Evolutionary conservation across 2,888 invertebrate genomes (phyloP).

Genomic region (Hydrotaea diabolus): DNA sequence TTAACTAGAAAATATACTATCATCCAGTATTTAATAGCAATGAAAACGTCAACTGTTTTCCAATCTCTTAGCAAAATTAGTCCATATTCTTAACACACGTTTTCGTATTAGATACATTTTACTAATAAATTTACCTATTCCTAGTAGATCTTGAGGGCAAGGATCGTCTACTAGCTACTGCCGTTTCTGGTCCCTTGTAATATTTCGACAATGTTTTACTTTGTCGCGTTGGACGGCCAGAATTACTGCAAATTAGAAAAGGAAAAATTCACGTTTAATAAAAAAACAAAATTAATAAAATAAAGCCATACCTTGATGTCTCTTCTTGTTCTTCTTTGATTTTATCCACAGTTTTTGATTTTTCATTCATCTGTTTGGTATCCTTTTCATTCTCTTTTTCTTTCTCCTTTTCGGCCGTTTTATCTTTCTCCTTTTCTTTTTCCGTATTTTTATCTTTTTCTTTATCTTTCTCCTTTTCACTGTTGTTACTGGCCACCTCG

Average conservation of each 20-base stretch:
- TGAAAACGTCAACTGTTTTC: too few species aligned
- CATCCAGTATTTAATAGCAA: too few species aligned
- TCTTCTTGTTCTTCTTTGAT: conserved; percentile 5
- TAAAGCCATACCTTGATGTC: conserved; percentile 2
- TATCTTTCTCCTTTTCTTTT: background rate
- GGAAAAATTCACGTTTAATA: background rate
- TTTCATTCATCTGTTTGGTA: background rate
- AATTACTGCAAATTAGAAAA: conserved; percentile 46
- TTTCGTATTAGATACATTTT: background rate
- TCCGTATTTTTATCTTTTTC: conserved; percentile 49
- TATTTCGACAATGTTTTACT: conserved; percentile 79
- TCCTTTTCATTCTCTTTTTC: background rate
- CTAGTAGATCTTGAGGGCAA: conserved; percentile 70
- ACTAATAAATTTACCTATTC: conserved; percentile 64
- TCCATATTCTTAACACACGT: background rate
- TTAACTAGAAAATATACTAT: too few species aligned
- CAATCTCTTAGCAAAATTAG: background rate
- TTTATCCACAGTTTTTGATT: background rate
- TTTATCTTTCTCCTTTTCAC: conserved; percentile 5
- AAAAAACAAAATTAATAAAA: background rate
- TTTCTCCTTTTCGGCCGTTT: background rate
- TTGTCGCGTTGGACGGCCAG: conserved; percentile 75
- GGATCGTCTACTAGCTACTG: conserved; percentile 64
- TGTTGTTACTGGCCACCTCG: conserved; percentile 43
- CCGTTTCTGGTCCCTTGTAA: conserved; percentile 76